Percentiles rank a stretch among this genome's conserved stretches.
Evolutionary conservation across 2,113 vertebrate species (phyloP).

Genomic region (Paradoxurus hermaphroditus): DNA sequence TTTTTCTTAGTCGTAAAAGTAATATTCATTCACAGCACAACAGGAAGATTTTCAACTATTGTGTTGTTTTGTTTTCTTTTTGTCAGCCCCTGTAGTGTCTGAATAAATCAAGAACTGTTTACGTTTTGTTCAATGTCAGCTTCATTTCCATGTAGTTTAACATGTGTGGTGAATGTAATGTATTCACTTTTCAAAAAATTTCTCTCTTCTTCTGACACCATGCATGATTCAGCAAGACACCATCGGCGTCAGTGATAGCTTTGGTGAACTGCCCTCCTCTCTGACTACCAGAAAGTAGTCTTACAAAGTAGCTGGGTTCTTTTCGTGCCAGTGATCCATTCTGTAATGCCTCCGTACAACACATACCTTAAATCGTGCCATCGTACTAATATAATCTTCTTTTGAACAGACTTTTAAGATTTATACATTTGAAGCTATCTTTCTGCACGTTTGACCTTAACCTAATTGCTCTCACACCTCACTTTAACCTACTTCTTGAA

Average conservation of each 20-base stretch:
- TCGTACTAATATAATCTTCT: not conserved
- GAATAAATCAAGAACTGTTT: slow-evolving; percentile 72
- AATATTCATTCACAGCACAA: not conserved
- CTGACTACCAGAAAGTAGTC: not conserved
- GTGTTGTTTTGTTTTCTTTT: slow-evolving; percentile 38
- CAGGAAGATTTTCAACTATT: slow-evolving; percentile 48
- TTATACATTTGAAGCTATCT: not conserved
- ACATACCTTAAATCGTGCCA: not conserved
- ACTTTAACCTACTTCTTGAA: slow-evolving; percentile 7
- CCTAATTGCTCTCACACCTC: slow-evolving; percentile 14
- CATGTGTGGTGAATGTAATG: slow-evolving; percentile 61
- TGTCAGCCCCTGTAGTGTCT: slow-evolving; percentile 27
- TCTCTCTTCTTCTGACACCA: slow-evolving; percentile 54
- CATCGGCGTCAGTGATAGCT: slow-evolving; percentile 12
- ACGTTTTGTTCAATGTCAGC: slow-evolving; percentile 52
- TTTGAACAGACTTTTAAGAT: not conserved
- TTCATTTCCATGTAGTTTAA: slow-evolving; percentile 69
- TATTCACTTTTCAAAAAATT: slow-evolving; percentile 68
- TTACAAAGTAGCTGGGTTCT: not conserved
- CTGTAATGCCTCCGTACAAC: not conserved
- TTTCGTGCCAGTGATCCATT: not conserved
- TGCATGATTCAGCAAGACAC: slow-evolving; percentile 61
- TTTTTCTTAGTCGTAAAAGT: slow-evolving; percentile 39
- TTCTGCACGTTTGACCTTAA: slow-evolving; percentile 28
- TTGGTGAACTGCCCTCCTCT: slow-evolving; percentile 32